Percentiles rank a stretch among this genome's conserved stretches.
Evolutionary conservation across 92 coral and sea anemone species (phyloP).

Genomic region (Zoanthus sansibaricus): DNA sequence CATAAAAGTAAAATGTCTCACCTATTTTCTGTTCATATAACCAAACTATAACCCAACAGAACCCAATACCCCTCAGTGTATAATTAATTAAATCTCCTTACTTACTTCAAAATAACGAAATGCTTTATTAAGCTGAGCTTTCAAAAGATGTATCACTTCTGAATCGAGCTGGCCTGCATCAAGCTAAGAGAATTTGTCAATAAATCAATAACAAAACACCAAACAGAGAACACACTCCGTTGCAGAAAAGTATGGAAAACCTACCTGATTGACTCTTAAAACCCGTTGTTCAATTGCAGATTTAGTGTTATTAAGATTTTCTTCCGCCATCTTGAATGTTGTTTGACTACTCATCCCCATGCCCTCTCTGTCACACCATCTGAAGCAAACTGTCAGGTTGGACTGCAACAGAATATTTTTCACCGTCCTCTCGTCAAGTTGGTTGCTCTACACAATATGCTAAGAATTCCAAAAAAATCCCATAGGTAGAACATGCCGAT

Average conservation of each 20-base stretch:
- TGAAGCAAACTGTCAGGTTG: background rate
- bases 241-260: background rate
- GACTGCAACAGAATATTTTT: no score
- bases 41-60: no score
- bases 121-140: constrained; percentile 70
- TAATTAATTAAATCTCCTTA: no score
- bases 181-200: constrained; percentile 52
- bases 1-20: no score
- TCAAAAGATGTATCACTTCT: constrained; percentile 68
- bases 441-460: no score
- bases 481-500: no score
- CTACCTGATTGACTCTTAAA: constrained; percentile 93
- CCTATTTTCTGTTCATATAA: no score
- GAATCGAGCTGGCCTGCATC: constrained; percentile 86
- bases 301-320: background rate
- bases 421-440: no score
- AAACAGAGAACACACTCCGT: background rate
- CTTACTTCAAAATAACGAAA: constrained; percentile 87
- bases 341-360: background rate
- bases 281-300: constrained; percentile 72
- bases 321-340: constrained; percentile 69
- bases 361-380: background rate
- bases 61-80: no score
- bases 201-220: background rate
- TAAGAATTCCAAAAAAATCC: no score